These are phyloP conservation scores for Merluccius polli DNA, from an alignment of 2,797 vertebrate species.

Conservation along the genomic window DNA sequence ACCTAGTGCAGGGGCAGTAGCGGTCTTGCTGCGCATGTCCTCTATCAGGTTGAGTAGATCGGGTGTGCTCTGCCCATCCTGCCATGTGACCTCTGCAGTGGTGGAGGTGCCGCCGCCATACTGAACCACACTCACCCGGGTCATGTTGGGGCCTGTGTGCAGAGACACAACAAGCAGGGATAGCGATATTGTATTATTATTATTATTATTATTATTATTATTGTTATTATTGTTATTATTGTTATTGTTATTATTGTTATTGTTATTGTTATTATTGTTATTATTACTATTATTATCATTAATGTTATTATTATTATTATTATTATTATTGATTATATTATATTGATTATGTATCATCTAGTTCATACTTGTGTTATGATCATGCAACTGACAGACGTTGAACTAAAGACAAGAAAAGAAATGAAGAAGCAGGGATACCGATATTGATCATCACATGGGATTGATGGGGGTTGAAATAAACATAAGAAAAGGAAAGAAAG, in stretches of 20 bases:
- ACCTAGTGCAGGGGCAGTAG: conserved; percentile 79
- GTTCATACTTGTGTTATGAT: not conserved
- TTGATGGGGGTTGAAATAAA: not conserved
- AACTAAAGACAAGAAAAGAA: not conserved
- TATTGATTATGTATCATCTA: not conserved
- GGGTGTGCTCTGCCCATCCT: conserved; percentile 64
- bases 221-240: too few species aligned
- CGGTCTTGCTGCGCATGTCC: conserved; percentile 67
- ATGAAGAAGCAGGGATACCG: too few species aligned
- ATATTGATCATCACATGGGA: not conserved
- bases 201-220: too few species aligned
- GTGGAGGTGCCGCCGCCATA: conserved; percentile 78
- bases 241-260: too few species aligned
- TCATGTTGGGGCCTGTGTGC: conserved; percentile 71
- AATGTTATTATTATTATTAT: not conserved
- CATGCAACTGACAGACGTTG: not conserved
- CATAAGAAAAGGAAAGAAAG: not conserved
- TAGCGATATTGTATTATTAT: not conserved
- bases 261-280: too few species aligned
- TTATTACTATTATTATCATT: too few species aligned
- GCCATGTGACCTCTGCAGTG: conserved; percentile 80
- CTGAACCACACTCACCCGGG: conserved; percentile 83
- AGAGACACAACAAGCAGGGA: conserved; percentile 3
- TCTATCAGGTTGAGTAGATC: conserved; percentile 72
- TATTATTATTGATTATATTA: not conserved